These are phyloP conservation scores for Gastracanthus pulcherrimus DNA, from an alignment of 2,888 invertebrate genomes.

Conservation along the genomic window DNA sequence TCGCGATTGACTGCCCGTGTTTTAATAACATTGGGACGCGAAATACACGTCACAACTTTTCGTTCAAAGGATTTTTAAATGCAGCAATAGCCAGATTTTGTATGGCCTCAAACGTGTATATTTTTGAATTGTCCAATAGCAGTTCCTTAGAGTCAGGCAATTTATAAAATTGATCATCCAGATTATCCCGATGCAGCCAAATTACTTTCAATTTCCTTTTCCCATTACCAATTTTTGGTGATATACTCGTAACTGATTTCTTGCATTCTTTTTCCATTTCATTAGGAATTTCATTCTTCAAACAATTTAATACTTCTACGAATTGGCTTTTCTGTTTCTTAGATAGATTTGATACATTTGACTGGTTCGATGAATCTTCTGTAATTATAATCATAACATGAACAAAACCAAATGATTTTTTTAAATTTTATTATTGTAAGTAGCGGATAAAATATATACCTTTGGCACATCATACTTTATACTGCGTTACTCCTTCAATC, in stretches of 20 bases:
- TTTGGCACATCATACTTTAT: neutral
- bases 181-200: neutral
- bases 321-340: neutral
- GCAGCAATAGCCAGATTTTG: neutral
- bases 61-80: neutral
- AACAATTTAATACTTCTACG: neutral
- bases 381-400: neutral
- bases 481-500: neutral
- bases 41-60: too few species aligned
- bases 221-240: neutral
- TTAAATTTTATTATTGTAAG: too few species aligned
- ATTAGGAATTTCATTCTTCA: neutral
- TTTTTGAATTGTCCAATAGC: neutral
- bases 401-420: neutral
- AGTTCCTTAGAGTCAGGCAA: neutral
- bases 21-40: too few species aligned
- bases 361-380: neutral
- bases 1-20: too few species aligned
- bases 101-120: neutral
- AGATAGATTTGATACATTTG: too few species aligned
- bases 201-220: neutral
- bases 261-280: neutral
- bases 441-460: neutral
- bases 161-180: neutral
- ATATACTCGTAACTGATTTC: neutral